Base-by-base conservation (phyloP, 2,797 vertebrate genomes). In the Botia kubotai region DNA sequence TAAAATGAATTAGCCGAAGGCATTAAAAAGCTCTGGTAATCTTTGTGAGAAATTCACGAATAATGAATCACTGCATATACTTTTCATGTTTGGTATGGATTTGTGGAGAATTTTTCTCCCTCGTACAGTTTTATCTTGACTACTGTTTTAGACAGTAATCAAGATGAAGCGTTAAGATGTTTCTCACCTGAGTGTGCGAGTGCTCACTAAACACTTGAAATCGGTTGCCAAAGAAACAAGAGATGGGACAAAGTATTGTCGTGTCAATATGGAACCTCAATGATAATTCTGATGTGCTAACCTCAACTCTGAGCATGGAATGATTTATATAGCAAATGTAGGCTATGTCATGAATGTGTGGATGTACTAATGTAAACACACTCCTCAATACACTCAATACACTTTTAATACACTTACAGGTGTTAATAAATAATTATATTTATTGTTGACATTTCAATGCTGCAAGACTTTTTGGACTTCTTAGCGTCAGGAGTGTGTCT, bases 161-260 rank as follows among this genome's bases (percentile, higher is more conserved):
- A 62, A 58, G 43, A 36, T 50, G 26, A 71, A 1, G 55, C 16
- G 26, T 71, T 70, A 70, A 78, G 55, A 62, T 78, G 67, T 70
- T 78, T 60, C 43, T 50, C 43, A 62, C 67, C 67, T 79, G 43
- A 36, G 57, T 52, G 46, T 79, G 46, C 19, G 13, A 39, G n/a
- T 14, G n/a, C 67, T 71, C 26, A 52, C 68, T 57, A 79, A 72
- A 63, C 68, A 63, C 46, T 79, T 52, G 77, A 48, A 60, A 78
- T n/a, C 16, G 74, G 86, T 82, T 89, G 77, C 79, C 81, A 82
- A 53, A 83, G 81, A 83, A 86, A 87, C 72, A 16, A 70, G 75
- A 77, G 73, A 33, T 39, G 13, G 71, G 78, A 75, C 58, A 58
- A 74, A 69, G 67, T 79, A 79, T 88, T 86, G 79, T 82, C 69